Evolutionary conservation across 2,888 invertebrate genomes (phyloP), one percentile per base, ranked within the genome.

Genomic region (Punctoribates punctum): DNA sequence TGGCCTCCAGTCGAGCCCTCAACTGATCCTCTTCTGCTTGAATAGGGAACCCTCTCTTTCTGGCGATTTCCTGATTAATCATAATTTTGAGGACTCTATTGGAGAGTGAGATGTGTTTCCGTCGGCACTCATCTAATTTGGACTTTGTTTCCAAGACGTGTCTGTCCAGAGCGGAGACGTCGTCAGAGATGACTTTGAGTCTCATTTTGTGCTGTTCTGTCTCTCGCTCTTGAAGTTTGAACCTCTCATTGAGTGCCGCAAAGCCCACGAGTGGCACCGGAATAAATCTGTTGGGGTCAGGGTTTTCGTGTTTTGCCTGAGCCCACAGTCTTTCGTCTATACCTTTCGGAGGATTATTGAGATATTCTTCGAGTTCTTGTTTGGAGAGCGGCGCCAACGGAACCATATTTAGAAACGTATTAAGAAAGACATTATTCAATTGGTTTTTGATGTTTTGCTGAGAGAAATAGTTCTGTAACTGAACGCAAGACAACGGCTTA

Each of bases 201-300:
- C 92, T 92, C 27, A 90, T 88, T 76, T 90, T 88, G 83, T 96
- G 95, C 75, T 92, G 87, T 75, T 89, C 88, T 0, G 92, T 93
- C 85, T 85, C 84, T 77, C 83, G 82, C 73, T 84, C 83, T 77
- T 95, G 95, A 81, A 91, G 91, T 79, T 91, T 89, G 75, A 94
- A 88, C 17, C 97, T 88, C 84, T 90, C 90, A 83, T 86, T 85
- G 4, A 89, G 83, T 79, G 87, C 87, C 48, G 84, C 84, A 83
- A 97, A 96, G 0, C 98, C 98, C 79, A 96, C 89, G 84, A 98
- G 91, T 0, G 96, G 94, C 15, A 95, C 92, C 0, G 98, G 98
- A 82, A 99, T 90, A 81, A 94, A 91, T 81, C 90, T 90, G 48
- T 88, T 89, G 0, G 93, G 89, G 84, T 97, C 93, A 0, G 98